Evolutionary conservation across 1,140 invertebrate species (phyloP), one percentile per base, ranked within the genome.

Genomic region (Aricia agestis): DNA sequence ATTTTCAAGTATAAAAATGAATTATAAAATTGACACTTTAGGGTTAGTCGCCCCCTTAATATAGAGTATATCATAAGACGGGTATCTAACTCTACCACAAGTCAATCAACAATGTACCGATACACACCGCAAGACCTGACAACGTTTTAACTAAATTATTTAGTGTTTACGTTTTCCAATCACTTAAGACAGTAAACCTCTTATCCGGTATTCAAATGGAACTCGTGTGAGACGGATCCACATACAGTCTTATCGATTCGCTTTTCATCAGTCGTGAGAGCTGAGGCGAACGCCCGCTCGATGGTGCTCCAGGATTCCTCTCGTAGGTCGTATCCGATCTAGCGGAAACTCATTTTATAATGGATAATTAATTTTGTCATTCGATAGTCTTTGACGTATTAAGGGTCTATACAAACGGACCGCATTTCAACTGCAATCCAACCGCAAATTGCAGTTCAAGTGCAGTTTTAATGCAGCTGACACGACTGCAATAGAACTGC

Each of bases 301-400:
- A 52, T 52, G 45, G 45, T 52, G 10, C 45, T 52, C 45, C 4
- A 52, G 10, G 45, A 52, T 52, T 52, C 45, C 45, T 52, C 45
- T 52, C 45, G 1, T 52, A 52, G 45, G 45, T 10, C 45, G 45
- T 15, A 52, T 52, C 45, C 45, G 45, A 52, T 52, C 45, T 15
- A 52, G 13, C 45, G 13, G 13, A 15, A 42, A 13, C 13, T 52
- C 45, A 52, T 52, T 13, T 52, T 52, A 52, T 15, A 11, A 52
- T 52, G 45, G 45, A 52, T 52, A 52, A 52, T 52, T 52, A 52
- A 52, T 52, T 52, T 52, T 52, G 45, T 52, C 45, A 52, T 13
- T 52, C 10, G 45, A 52, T 52, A 52, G 6, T 15, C 36, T 36
- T 36, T 36, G 36, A 36, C 6, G 36, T 36, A 36, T 36, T 6